These are phyloP conservation scores for Brachionus rubens DNA, from an alignment of 1,140 invertebrate species.

Conservation along the genomic window DNA sequence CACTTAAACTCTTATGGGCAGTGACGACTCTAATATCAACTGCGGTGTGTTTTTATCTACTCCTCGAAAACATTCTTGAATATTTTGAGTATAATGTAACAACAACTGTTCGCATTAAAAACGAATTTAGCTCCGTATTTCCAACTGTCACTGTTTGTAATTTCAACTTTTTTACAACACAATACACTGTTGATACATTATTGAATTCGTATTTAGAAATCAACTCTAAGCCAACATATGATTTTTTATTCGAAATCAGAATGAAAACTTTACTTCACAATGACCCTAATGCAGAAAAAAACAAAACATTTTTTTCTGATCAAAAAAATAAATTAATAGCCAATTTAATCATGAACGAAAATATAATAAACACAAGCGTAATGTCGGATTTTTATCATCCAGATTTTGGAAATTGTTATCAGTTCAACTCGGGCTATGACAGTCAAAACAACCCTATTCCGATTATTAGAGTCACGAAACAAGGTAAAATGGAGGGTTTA, in stretches of 20 bases:
- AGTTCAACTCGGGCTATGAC: constrained; percentile 7
- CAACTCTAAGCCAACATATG: neutral
- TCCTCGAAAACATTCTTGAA: neutral
- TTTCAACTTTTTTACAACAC: constrained; percentile 34
- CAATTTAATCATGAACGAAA: neutral
- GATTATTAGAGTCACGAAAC: no score
- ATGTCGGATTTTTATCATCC: constrained; percentile 23
- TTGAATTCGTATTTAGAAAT: neutral
- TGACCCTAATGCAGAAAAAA: no score
- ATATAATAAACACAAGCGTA: neutral
- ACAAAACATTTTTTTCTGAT: no score
- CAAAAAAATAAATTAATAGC: neutral
- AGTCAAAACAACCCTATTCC: neutral
- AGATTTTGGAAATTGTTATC: constrained; percentile 19
- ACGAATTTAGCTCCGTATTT: neutral
- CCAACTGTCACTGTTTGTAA: constrained; percentile 33
- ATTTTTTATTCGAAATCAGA: neutral
- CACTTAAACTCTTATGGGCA: neutral
- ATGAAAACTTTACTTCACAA: neutral
- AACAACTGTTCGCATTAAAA: neutral
- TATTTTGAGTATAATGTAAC: constrained; percentile 30
- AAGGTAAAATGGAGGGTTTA: neutral
- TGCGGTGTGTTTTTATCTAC: neutral
- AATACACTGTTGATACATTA: neutral
- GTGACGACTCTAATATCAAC: neutral